Percentiles rank a stretch among this genome's conserved stretches.
These are phyloP conservation scores for Cheilosia grossa DNA, from an alignment of 2,888 invertebrate species.

Conservation along the genomic window DNA sequence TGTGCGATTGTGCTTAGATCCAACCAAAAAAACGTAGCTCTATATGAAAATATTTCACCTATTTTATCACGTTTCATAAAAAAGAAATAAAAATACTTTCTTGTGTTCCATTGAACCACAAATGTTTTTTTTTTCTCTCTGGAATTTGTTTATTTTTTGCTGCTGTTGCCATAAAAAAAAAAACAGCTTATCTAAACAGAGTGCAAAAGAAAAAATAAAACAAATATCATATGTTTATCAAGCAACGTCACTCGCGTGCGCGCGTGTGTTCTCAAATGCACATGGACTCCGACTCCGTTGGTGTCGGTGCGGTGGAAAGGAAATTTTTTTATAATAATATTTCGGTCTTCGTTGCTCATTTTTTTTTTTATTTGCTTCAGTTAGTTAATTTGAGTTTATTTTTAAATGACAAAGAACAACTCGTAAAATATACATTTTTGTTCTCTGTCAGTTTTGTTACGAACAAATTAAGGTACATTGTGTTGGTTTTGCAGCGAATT, in stretches of 20 bases:
- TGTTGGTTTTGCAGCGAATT: slow-evolving; percentile 6
- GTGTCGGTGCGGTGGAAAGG: slow-evolving; percentile 20
- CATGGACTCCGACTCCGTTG: slow-evolving; percentile 11
- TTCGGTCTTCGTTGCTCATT: not conserved
- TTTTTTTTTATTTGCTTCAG: not conserved
- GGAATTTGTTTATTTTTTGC: slow-evolving; percentile 11
- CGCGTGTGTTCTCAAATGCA: slow-evolving; percentile 15
- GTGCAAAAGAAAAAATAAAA: slow-evolving; percentile 47
- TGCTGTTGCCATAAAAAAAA: not conserved
- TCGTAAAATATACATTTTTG: slow-evolving; percentile 26
- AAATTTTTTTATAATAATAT: slow-evolving; percentile 2
- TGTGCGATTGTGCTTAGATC: slow-evolving; percentile 43
- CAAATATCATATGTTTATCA: slow-evolving; percentile 25
- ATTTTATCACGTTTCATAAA: slow-evolving; percentile 41
- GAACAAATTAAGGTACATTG: not conserved
- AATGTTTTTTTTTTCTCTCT: not conserved
- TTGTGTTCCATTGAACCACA: slow-evolving; percentile 57
- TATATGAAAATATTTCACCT: slow-evolving; percentile 28
- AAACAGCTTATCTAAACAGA: slow-evolving; percentile 48
- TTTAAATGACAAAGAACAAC: slow-evolving; percentile 51
- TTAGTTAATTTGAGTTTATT: slow-evolving; percentile 46
- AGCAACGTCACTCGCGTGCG: slow-evolving; percentile 3
- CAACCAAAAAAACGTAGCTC: slow-evolving; percentile 1
- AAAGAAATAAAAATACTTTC: slow-evolving; percentile 6
- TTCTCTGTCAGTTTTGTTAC: slow-evolving; percentile 8